Conservation (phyloP, 2,888 invertebrate genomes). For the Amitus sp. region DNA sequence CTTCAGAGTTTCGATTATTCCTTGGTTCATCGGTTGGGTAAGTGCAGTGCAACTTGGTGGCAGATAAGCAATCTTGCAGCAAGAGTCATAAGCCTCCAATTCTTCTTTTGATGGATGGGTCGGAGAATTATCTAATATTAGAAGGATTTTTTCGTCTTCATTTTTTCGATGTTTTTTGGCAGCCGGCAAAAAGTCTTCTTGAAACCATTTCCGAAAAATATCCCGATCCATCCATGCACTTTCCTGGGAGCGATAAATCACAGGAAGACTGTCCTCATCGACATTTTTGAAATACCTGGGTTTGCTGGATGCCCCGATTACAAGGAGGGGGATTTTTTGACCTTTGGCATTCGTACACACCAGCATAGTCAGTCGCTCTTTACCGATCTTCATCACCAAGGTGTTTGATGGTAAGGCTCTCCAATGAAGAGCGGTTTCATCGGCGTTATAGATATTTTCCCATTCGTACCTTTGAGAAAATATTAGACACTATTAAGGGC, state of each 20-base stretch:
- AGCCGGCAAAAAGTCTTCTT: neutral
- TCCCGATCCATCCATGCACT: conserved; percentile 47
- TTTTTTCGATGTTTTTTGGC: neutral
- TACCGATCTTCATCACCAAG: conserved; percentile 35
- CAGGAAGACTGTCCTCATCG: conserved; percentile 29
- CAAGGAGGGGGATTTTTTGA: conserved; percentile 30
- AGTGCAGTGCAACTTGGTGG: neutral
- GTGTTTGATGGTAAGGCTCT: conserved; percentile 41
- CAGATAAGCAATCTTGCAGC: neutral
- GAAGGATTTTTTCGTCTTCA: neutral
- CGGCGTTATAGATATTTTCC: conserved; percentile 41
- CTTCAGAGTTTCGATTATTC: too few relatives aligned
- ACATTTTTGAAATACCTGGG: conserved; percentile 46
- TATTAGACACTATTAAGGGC: too few relatives aligned
- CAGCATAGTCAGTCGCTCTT: conserved; percentile 43
- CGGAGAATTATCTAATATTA: neutral
- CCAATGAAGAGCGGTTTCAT: conserved; percentile 44
- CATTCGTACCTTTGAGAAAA: neutral
- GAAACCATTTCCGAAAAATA: conserved; percentile 27
- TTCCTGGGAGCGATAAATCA: conserved; percentile 36
- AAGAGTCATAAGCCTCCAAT: neutral
- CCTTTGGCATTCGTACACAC: conserved; percentile 45
- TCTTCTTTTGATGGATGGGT: neutral
- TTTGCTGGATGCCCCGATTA: conserved; percentile 49
- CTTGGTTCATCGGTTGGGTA: too few relatives aligned